Conservation (phyloP, 2,113 vertebrate genomes). For the Perca flavescens region DNA sequence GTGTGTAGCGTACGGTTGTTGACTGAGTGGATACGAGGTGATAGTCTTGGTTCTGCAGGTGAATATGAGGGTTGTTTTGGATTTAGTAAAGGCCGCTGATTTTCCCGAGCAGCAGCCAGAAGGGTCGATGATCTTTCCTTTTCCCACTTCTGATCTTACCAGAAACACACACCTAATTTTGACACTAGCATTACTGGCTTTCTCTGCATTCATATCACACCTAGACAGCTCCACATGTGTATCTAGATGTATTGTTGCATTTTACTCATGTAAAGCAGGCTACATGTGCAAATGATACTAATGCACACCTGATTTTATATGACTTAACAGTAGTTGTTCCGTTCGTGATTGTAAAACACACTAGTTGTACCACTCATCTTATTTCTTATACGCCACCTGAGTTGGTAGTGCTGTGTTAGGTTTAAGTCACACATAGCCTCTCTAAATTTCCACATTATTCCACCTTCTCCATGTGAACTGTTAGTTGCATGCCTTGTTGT, state of each 20-base stretch:
- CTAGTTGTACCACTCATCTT: constrained; percentile 14
- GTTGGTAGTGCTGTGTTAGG: constrained; percentile 53
- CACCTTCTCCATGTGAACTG: constrained; percentile 83
- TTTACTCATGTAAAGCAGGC: constrained; percentile 36
- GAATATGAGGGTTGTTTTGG: constrained; percentile 18
- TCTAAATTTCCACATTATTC: constrained; percentile 72
- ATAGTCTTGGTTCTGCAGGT: constrained; percentile 13
- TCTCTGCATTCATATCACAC: constrained; percentile 34
- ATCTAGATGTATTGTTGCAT: constrained; percentile 34
- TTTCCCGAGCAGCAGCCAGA: constrained; percentile 42
- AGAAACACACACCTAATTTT: constrained; percentile 36
- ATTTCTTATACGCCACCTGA: constrained; percentile 42
- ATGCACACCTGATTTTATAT: constrained; percentile 36
- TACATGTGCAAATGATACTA: constrained; percentile 47
- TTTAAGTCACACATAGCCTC: constrained; percentile 70
- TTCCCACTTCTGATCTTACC: constrained; percentile 46
- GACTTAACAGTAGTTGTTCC: constrained; percentile 35
- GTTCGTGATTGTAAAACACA: constrained; percentile 55
- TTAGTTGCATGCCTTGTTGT: constrained; percentile 86
- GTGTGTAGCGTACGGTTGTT: background rate
- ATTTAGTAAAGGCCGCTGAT: constrained; percentile 10
- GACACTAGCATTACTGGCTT: constrained; percentile 23
- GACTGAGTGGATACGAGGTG: constrained; percentile 21
- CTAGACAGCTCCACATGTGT: constrained; percentile 18
- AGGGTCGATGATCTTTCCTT: constrained; percentile 27